Evolutionary conservation across 1,140 invertebrate species (phyloP).

Genomic region (Muscidifurax raptorellus): DNA sequence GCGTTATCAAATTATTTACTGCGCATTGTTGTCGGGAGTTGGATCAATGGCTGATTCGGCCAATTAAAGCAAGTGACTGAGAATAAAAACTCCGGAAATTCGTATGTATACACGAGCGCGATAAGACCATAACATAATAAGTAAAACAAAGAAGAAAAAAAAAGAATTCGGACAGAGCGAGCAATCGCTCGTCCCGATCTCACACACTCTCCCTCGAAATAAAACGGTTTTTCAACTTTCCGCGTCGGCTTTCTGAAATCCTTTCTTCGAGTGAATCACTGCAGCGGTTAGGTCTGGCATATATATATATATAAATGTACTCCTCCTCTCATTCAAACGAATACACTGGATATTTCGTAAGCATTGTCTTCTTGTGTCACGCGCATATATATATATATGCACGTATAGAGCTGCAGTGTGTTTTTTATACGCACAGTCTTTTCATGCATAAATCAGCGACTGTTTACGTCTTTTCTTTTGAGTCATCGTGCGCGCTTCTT

Average conservation of each 20-base stretch:
- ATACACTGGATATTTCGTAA: constrained; percentile 20
- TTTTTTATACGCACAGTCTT: constrained; percentile 12
- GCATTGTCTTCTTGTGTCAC: constrained; percentile 43
- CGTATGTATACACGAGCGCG: not conserved
- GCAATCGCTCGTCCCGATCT: constrained; percentile 8
- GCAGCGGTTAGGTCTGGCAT: too few species aligned
- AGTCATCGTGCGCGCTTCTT: not conserved
- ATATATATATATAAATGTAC: not conserved
- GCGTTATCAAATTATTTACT: not conserved
- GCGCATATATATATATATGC: constrained; percentile 6
- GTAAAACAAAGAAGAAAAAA: not conserved
- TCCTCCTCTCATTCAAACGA: constrained; percentile 7
- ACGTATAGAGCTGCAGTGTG: not conserved
- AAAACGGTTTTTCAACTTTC: constrained; percentile 29
- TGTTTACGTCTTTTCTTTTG: constrained; percentile 5
- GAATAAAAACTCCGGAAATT: not conserved
- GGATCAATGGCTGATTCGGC: not conserved
- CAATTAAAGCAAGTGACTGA: not conserved
- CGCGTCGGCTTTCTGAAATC: constrained; percentile 14
- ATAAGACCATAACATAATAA: not conserved
- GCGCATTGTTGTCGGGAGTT: too few species aligned
- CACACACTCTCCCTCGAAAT: not conserved
- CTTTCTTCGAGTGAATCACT: constrained; percentile 11
- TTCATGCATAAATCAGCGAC: not conserved
- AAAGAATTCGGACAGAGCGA: not conserved